Evolutionary conservation across 1,140 invertebrate species (phyloP), one percentile per base, ranked within the genome.

Genomic region (Pollicipes pollicipes): DNA sequence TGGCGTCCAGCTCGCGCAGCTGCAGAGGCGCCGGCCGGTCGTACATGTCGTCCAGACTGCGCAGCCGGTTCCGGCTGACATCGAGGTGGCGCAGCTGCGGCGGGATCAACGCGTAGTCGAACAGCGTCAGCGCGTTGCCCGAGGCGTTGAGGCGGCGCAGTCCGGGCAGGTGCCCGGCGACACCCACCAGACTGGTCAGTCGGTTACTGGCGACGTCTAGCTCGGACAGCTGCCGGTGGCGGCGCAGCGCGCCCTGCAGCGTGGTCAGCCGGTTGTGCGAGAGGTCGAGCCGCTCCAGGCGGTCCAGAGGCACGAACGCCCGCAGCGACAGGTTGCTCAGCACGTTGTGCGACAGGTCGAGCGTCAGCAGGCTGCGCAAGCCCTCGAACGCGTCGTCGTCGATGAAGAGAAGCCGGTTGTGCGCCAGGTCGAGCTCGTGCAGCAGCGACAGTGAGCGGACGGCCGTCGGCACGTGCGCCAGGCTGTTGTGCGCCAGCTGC

Each of bases 91-190:
- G 88, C 69, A 96, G 81, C 72, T 88, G 87, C 71, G 87, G 88
- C 68, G 93, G 93, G 81, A 95, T 91, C 79, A 93, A 86, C 68
- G 90, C 89, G 78, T 95, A 95, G 76, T 95, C 91, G 78, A 96
- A 93, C 84, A 87, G 88, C 80, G 89, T 87, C 63, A 96, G 83
- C 70, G 87, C 85, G 82, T 96, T 96, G 76, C 91, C 90, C 70
- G 91, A 94, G 73, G 95, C 89, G 78, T 95, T 95, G 64, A 96
- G 81, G 90, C 90, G 93, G 35, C 93, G 87, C 73, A 95, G 82
- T 81, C 90, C 91, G 66, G 89, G 88, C 72, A 95, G 82, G 77
- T 93, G 91, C 0, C 86, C 85, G 77, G 95, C 93, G 29, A 95
- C 83, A 13, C 88, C 89, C 63, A 85, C 85, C 67, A 95, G 93